Conservation (phyloP, 30 jellyfish, hydroid and myxozoan genomes). For the Turritopsis rubra region DNA sequence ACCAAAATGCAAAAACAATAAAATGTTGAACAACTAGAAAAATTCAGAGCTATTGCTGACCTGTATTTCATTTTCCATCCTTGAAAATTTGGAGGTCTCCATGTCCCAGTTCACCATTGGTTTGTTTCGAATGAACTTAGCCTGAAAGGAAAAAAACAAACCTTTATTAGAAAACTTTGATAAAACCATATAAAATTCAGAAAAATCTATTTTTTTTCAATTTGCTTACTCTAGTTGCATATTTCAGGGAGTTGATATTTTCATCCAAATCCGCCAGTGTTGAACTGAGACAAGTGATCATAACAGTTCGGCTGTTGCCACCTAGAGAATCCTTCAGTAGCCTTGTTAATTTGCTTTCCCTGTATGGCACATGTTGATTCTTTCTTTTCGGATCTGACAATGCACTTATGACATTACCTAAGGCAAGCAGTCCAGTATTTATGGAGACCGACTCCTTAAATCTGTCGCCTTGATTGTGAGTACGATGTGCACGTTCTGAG, state of each 20-base stretch:
- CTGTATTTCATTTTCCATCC: conserved; percentile 66
- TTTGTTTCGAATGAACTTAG: conserved; percentile 42
- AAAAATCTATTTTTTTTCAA: background rate
- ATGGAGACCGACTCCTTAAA: conserved; percentile 89
- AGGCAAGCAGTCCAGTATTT: conserved; percentile 84
- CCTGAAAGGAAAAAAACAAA: conserved; percentile 22
- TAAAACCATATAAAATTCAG: background rate
- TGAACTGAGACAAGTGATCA: conserved; percentile 80
- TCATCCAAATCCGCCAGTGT: conserved; percentile 82
- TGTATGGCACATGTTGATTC: conserved; percentile 81
- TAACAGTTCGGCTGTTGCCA: conserved; percentile 87
- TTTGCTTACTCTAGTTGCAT: conserved; percentile 71
- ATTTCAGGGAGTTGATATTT: conserved; percentile 60
- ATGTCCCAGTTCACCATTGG: conserved; percentile 55
- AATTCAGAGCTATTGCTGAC: too few species aligned
- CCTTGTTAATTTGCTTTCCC: conserved; percentile 92
- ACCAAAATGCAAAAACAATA: too few species aligned
- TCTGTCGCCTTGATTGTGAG: conserved; percentile 95
- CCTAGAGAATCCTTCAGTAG: conserved; percentile 94
- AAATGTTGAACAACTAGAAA: too few species aligned
- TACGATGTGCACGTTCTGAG: conserved; percentile 90
- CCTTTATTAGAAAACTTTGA: too few species aligned
- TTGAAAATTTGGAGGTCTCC: conserved; percentile 41
- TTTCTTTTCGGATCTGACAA: conserved; percentile 70
- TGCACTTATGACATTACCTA: conserved; percentile 94